Evolutionary conservation across 2,113 vertebrate genomes (phyloP), one percentile per base, ranked within the genome.

Genomic region (Peromyscus leucopus): DNA sequence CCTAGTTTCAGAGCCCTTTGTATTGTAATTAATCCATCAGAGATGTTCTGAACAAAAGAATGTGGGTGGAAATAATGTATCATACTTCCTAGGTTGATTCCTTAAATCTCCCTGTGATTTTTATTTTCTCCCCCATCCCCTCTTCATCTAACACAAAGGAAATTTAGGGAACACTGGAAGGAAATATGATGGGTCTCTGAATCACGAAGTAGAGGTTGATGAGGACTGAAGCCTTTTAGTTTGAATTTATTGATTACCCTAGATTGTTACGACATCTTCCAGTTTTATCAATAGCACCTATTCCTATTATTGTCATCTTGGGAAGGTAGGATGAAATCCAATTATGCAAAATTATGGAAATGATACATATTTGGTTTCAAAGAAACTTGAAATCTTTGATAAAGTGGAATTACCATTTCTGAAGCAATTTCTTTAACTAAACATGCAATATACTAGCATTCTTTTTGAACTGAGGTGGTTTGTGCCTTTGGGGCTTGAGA

Each of bases 341-440:
- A n/a, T 93, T 95, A 91, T 90, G 33, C 39, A 92, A 95, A 92
- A 42, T 42, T 93, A 69, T 85, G 61, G 78, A 88, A 93, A 96
- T 61, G 33, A 13, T 11, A n/a, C 51, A 31, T 69, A 39, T 48
- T 91, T 90, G 55, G 21, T 82, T 92, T 75, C 51, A 87, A 87
- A 80, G 59, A 95, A 92, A 96, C 19, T 95, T 88, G n/a, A 88
- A 95, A 93, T 87, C 33, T 63, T 90, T 94, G 80, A 82, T 46
- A 97, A 95, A 92, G 57, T 72, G 57, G 10, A 55, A 95, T 55
- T 88, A 8, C 19, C 78, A 85, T 91, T 46, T 91, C 51, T 90
- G 59, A 95, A 97, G 59, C 7, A 92, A 31, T 33, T 95, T 21
- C 90, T 97, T 96, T 85, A 92, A 96, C 75, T 26, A 86, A 94